Conservation (phyloP, 1,140 invertebrate species). For the Mylabris phalerata region DNA sequence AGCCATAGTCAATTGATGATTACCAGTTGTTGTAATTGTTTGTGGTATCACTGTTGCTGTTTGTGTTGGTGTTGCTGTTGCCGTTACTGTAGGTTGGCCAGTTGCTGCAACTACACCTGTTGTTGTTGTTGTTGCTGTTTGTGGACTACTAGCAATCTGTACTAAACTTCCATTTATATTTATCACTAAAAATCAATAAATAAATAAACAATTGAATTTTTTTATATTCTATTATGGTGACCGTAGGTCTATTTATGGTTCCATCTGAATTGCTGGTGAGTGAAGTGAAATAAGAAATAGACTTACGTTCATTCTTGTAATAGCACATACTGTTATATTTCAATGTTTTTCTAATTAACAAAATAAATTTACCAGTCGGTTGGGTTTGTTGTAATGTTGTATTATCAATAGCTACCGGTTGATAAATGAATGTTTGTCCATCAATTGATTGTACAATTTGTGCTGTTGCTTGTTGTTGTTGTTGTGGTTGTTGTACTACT, state of each 20-base stretch:
- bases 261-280: too few species aligned
- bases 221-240: too few species aligned
- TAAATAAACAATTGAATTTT: too few species aligned
- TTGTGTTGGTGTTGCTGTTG: constrained; percentile 38
- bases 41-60: constrained; percentile 36
- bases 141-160: constrained; percentile 50
- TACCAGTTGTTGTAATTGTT: constrained; percentile 28
- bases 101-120: constrained; percentile 7
- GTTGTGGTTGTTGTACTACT: constrained; percentile 51
- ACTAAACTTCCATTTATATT: constrained; percentile 69
- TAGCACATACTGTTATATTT: too few species aligned
- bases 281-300: too few species aligned
- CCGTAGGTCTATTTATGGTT: too few species aligned
- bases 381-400: constrained; percentile 52
- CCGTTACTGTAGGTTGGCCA: neutral
- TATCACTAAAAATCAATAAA: constrained; percentile 47
- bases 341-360: neutral
- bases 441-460: constrained; percentile 86
- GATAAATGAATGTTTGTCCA: constrained; percentile 90
- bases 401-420: constrained; percentile 61
- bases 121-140: constrained; percentile 36
- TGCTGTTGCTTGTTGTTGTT: constrained; percentile 52
- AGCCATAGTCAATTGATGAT: constrained; percentile 44
- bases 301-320: too few species aligned
- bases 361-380: constrained; percentile 47